These are phyloP conservation scores for Lagocephalus sceleratus DNA, from an alignment of 2,797 vertebrate genomes.

Conservation along the genomic window DNA sequence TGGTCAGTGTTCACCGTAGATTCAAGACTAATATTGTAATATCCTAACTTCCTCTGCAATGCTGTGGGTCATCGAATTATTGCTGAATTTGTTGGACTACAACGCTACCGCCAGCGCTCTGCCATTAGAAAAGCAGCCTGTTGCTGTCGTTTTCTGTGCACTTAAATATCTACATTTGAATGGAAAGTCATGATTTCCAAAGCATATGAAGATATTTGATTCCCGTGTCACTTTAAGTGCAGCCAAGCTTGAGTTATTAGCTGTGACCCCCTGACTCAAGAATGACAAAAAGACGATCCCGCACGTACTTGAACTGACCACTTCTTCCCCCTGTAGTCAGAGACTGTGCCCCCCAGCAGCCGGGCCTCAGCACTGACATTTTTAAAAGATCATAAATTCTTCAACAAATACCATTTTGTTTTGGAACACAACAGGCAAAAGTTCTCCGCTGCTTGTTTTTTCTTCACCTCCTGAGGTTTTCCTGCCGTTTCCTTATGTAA, in stretches of 20 bases:
- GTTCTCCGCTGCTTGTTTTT: constrained; percentile 26
- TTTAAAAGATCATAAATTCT: constrained; percentile 23
- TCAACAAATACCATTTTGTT: constrained; percentile 46
- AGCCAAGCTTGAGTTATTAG: too few species aligned
- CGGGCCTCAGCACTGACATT: constrained; percentile 2
- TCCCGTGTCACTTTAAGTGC: not conserved
- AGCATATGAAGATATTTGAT: not conserved
- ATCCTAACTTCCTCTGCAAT: too few species aligned
- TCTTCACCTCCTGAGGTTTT: constrained; percentile 71
- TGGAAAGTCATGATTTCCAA: not conserved
- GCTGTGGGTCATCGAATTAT: not conserved
- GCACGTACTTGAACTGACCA: too few species aligned
- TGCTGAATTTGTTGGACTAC: not conserved
- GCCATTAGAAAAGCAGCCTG: too few species aligned
- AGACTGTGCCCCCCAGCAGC: not conserved
- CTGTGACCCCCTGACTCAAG: too few species aligned
- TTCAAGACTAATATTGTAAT: too few species aligned
- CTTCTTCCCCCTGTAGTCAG: not conserved
- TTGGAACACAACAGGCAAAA: constrained; percentile 38
- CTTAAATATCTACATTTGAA: not conserved
- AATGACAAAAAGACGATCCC: too few species aligned
- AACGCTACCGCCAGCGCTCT: too few species aligned
- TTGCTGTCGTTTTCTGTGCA: too few species aligned
- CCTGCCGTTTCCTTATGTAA: constrained; percentile 80
- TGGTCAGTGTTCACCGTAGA: too few species aligned